Percentiles rank a stretch among this genome's conserved stretches.
phyloP scores from a whole-genome alignment of 1,140 invertebrate species.

The Anoplolepis gracilipes region DNA sequence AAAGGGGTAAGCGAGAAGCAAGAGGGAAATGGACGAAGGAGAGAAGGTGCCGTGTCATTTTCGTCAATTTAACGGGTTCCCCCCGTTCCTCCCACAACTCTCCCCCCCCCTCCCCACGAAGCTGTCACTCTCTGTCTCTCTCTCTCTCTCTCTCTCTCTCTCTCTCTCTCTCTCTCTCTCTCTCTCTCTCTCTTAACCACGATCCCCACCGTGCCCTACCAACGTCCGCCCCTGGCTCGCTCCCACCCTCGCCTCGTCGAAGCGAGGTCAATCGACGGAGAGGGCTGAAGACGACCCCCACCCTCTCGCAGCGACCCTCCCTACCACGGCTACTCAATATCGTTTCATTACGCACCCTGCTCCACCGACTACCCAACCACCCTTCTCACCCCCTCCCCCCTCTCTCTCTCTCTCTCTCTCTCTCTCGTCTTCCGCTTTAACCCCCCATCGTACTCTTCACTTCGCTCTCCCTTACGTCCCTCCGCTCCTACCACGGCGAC shows the following conservation, averaged over 20 bases:
- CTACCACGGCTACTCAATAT: constrained; percentile 82
- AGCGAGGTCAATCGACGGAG: constrained; percentile 84
- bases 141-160: too few relatives aligned
- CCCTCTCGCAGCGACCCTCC: constrained; percentile 67
- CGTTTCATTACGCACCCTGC: constrained; percentile 84
- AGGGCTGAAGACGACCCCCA: constrained; percentile 82
- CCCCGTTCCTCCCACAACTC: constrained; percentile 58
- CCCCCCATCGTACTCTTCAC: constrained; percentile 47
- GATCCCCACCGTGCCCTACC: constrained; percentile 59
- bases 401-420: constrained; percentile 48
- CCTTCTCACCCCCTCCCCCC: constrained; percentile 23
- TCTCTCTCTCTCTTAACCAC: constrained; percentile 7
- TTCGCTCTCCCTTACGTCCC: constrained; percentile 43
- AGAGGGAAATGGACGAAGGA: constrained; percentile 58
- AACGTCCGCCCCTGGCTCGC: constrained; percentile 65
- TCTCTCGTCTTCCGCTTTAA: constrained; percentile 47
- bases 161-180: too few relatives aligned
- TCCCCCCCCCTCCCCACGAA: not conserved
- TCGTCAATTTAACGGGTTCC: constrained; percentile 82
- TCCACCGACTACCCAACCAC: constrained; percentile 65
- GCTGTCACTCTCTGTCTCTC: too few relatives aligned
- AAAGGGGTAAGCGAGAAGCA: constrained; percentile 21
- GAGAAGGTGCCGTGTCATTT: constrained; percentile 81
- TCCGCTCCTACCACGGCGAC: constrained; percentile 78
- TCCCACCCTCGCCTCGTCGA: constrained; percentile 70